Base-by-base conservation (phyloP, 2,797 vertebrate genomes). In the Fratercula arctica region DNA sequence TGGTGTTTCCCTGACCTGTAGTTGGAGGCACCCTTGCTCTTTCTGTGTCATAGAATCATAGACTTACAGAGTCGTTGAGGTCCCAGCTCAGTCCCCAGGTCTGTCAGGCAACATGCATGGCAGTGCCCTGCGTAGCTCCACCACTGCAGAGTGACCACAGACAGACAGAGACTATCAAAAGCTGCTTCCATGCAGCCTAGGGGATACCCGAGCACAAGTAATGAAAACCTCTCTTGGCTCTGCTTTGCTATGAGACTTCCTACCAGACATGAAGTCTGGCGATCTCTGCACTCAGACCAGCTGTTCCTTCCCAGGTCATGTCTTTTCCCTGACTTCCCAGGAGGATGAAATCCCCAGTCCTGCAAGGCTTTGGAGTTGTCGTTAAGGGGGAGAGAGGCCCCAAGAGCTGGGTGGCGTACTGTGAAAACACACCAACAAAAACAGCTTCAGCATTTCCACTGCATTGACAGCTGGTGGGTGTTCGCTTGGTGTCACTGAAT, bases 71-170 rank as follows among this genome's bases (percentile, higher is more conserved):
- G 39, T 61, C 12, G 28, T 18, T 35, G 19, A 39, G 2, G 33
- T 17, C 18, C 15, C 19, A 35, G 39, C 25, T 79, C 15, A 25
- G 29, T 29, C 6, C 5, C 18, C 33, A 33, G 35, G 17, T 16
- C 24, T 33, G 23, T 43, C 48, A 66, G n/a, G 60, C 18, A 66
- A 6, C 3, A 1, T 8, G 26, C 16, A 11, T 0, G 0, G 3
- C 3, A 18, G 31, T 73, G 28, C 13, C 15, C 39, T 50, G 41
- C 19, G 17, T 16, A 31, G 5, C 20, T 85, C 23, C 26, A 23
- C 15, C 11, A 11, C 29, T 23, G 20, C 3, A 3, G 50, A 25
- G 23, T 35, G 69, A 29, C 18, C 39, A 46, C 0, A 1, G 31
- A 9, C 10, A 23, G 9, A 17, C 10, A 35, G 6, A 60, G 31